Evolutionary conservation across 2,113 vertebrate species (phyloP).

Genomic region (Neotoma lepida): DNA sequence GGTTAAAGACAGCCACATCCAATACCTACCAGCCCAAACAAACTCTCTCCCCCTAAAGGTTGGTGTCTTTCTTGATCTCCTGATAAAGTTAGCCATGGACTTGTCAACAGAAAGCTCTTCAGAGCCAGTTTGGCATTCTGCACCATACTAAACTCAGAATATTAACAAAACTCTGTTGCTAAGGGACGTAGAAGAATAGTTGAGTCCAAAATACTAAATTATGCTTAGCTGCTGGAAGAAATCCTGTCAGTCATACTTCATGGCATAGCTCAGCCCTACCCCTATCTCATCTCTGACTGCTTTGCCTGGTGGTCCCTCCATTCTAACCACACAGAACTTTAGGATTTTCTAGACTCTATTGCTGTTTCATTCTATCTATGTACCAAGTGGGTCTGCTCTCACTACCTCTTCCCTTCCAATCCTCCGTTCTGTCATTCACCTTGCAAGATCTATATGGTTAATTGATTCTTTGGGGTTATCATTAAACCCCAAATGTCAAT

Average conservation of each 20-base stretch:
- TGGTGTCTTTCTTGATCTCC: not conserved
- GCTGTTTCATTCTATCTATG: not conserved
- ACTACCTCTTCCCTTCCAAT: too few relatives aligned
- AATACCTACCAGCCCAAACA: not conserved
- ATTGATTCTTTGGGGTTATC: not conserved
- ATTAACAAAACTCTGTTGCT: constrained; percentile 74
- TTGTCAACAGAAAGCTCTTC: constrained; percentile 60
- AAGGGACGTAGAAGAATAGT: constrained; percentile 37
- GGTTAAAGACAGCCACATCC: constrained; percentile 30
- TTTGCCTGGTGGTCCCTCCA: not conserved
- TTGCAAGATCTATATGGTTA: not conserved
- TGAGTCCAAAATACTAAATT: constrained; percentile 59
- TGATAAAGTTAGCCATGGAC: constrained; percentile 12
- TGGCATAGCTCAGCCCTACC: not conserved
- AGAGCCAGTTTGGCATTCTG: constrained; percentile 49
- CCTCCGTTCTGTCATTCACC: not conserved
- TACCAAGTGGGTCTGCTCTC: not conserved
- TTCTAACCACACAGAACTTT: not conserved
- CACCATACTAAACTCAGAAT: constrained; percentile 31
- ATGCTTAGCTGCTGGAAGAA: constrained; percentile 31
- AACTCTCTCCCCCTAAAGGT: not conserved
- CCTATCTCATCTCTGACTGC: not conserved
- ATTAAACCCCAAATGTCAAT: not conserved
- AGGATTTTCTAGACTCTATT: not conserved
- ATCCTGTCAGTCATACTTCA: not conserved